These are phyloP conservation scores for Oxycera nigricornis DNA, from an alignment of 2,888 invertebrate genomes.

Conservation along the genomic window DNA sequence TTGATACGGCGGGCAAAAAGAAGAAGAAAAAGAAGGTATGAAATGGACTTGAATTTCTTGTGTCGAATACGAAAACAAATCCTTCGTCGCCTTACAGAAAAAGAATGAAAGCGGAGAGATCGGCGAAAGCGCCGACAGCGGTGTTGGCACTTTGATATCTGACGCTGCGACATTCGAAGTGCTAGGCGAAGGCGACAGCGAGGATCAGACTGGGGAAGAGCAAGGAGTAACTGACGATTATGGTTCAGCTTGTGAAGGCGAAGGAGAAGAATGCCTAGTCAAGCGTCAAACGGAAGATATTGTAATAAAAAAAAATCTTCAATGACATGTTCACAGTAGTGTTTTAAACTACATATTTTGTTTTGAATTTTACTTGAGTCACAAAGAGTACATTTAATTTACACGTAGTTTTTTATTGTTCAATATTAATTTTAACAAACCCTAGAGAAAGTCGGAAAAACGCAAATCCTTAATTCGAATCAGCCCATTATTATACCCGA, in stretches of 20 bases:
- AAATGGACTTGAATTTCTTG: neutral
- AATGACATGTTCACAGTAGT: too few species aligned
- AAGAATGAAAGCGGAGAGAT: constrained; percentile 14
- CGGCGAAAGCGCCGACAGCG: constrained; percentile 11
- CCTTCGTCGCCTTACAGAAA: constrained; percentile 5
- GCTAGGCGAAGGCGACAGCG: constrained; percentile 5
- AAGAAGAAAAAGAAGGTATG: constrained; percentile 63
- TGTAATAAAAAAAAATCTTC: too few species aligned
- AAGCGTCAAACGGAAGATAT: too few species aligned
- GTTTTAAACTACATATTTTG: too few species aligned
- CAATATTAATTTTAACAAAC: neutral
- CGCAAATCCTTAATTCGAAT: neutral
- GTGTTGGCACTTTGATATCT: constrained; percentile 6
- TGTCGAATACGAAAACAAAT: neutral
- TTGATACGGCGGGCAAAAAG: constrained; percentile 65
- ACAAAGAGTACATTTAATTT: too few species aligned
- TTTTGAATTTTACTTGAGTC: too few species aligned
- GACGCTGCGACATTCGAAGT: constrained; percentile 12
- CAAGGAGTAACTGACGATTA: neutral
- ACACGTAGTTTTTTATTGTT: neutral
- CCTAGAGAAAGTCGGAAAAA: neutral
- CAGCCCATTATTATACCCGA: constrained; percentile 27
- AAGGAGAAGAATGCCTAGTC: neutral
- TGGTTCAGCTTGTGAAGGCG: neutral
- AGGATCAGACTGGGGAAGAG: neutral